Conservation (phyloP, 1,140 invertebrate genomes). For the Adoxophyes honmai region DNA sequence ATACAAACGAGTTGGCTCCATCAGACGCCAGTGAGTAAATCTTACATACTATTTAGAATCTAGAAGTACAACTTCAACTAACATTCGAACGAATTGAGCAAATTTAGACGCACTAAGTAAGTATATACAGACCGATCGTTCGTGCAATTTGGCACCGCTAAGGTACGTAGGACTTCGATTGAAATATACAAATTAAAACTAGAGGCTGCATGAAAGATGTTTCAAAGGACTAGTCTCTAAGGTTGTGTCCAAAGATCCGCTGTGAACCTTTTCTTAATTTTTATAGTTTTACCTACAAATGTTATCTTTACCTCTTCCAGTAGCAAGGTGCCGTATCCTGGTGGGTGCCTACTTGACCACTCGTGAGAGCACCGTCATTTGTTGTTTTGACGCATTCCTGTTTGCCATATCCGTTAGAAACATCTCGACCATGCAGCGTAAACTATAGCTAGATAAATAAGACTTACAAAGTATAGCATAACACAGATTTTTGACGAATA, state of each 20-base stretch:
- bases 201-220: conserved; percentile 2
- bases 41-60: background rate
- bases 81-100: conserved; percentile 45
- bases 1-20: too few species aligned
- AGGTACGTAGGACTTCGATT: conserved; percentile 62
- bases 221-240: background rate
- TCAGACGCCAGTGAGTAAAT: too few species aligned
- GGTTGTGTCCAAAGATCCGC: too few species aligned
- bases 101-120: conserved; percentile 31
- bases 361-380: too few species aligned
- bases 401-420: too few species aligned
- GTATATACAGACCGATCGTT: conserved; percentile 36
- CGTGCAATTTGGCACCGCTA: conserved; percentile 57
- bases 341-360: too few species aligned
- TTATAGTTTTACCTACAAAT: too few species aligned
- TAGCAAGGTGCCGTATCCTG: too few species aligned
- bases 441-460: conserved; percentile 34
- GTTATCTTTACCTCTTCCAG: too few species aligned
- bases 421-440: background rate
- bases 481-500: conserved; percentile 72
- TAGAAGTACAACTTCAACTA: too few species aligned
- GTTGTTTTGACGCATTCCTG: too few species aligned
- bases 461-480: conserved; percentile 49
- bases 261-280: too few species aligned
- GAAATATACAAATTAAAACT: conserved; percentile 43